phyloP scores from a whole-genome alignment of 2,888 invertebrate genomes.

The Diogma glabrata region DNA sequence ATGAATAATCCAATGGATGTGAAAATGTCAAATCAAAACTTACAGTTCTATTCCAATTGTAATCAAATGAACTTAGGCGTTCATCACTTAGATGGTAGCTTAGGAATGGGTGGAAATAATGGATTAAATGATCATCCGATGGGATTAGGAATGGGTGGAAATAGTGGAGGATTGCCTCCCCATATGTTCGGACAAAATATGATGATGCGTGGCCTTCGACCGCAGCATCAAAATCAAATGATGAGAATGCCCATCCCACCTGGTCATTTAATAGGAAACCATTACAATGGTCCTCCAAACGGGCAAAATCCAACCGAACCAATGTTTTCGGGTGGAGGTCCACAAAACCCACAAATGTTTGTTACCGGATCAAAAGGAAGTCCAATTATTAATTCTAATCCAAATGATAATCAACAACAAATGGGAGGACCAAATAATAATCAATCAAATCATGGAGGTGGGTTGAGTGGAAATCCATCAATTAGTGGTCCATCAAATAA shows the following conservation, averaged over 20 bases:
- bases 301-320: conserved; percentile 1
- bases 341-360: conserved; percentile 45
- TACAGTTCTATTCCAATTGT: conserved; percentile 31
- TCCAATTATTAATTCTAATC: conserved; percentile 33
- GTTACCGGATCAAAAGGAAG: conserved; percentile 44
- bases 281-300: conserved; percentile 25
- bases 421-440: conserved; percentile 53
- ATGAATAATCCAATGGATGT: conserved; percentile 33
- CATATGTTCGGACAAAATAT: conserved; percentile 28
- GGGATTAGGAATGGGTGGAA: conserved; percentile 19
- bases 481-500: conserved; percentile 35
- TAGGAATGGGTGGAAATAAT: conserved; percentile 21
- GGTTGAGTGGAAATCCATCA: conserved; percentile 44
- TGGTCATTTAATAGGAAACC: conserved; percentile 32
- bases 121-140: conserved; percentile 11
- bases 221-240: conserved; percentile 40
- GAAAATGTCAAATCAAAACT: conserved; percentile 22
- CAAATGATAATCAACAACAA: conserved; percentile 57
- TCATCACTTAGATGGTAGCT: conserved; percentile 33
- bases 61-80: conserved; percentile 25
- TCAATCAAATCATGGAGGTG: conserved; percentile 1
- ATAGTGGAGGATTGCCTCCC: conserved; percentile 18
- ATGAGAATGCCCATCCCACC: conserved; percentile 29
- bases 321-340: conserved; percentile 26
- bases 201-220: conserved; percentile 41